Evolutionary conservation across 1,140 invertebrate genomes (phyloP).

Genomic region (Ericerus pela): DNA sequence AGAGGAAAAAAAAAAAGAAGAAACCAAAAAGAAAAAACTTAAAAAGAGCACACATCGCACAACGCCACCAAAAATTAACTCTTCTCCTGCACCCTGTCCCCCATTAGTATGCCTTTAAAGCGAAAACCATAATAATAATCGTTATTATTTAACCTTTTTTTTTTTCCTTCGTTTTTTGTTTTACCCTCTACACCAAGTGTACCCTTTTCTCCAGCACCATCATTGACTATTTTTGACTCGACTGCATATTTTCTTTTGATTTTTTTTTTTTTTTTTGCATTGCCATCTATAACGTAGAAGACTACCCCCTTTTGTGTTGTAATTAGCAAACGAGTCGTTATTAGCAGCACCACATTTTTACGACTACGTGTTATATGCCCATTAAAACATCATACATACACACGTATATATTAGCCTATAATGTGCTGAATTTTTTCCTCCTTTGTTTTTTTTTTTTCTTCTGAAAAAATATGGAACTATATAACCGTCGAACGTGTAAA

Average conservation of each 20-base stretch:
- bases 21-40: not conserved
- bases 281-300: no score
- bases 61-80: constrained; percentile 6
- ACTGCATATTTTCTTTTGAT: not conserved
- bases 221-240: constrained; percentile 4
- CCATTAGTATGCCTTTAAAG: no score
- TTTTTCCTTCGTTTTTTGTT: not conserved
- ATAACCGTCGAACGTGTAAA: no score
- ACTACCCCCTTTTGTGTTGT: not conserved
- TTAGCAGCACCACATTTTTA: constrained; percentile 6
- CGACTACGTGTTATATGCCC: not conserved
- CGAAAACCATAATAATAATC: constrained; percentile 5
- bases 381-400: no score
- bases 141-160: constrained; percentile 5
- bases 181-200: not conserved
- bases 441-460: no score
- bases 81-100: not conserved
- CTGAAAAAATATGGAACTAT: no score
- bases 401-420: no score
- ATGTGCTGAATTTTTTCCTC: no score
- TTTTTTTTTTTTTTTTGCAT: not conserved
- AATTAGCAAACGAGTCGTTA: constrained; percentile 6
- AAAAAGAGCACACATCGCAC: not conserved
- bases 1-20: no score
- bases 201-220: no score